Evolutionary conservation across 2,797 vertebrate species (phyloP), one percentile per base, ranked within the genome.

Genomic region (Anniella stebbinsi): DNA sequence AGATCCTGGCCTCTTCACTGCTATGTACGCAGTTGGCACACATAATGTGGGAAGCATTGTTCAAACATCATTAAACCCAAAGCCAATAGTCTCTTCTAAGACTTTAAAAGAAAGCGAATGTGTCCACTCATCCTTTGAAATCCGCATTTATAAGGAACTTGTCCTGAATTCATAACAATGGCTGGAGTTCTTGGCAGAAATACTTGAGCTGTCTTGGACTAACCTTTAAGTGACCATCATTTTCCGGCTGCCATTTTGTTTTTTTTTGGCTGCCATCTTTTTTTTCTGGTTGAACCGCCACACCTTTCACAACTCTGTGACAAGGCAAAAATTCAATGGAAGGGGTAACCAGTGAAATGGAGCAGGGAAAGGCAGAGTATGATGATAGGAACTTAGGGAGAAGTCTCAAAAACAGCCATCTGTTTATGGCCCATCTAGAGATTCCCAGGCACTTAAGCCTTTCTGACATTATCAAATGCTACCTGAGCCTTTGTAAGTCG

Each of bases 91-190:
- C 2, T 1, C 6, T 54, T 57, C 66, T 11, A 5, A 89, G 72
- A 12, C 30, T 75, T 72, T 0, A 77, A 86, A 76, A 78, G 73
- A 77, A 60, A 0, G 0, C n/a, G 0, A 0, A 45, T 73, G 63
- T 67, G n/a, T 2, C 54, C 87, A 77, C 2, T 33, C 45, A 6
- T 18, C 36, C 51, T 41, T 80, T 72, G n/a, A 33, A 1, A 21
- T 3, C 51, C 45, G 2, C 3, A 51, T 30, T 60, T 45, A 85
- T 33, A 48, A 66, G 41, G 48, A 93, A 45, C 0, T 80, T 84
- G 4, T 41, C 28, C 6, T 67, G 60, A 45, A 12, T 23, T 60
- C 60, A 13, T 45, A 30, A 77, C 83, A 86, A 57, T 1, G 5
- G 15, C 28, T 91, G 78, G 67, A 67, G 15, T 21, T 21, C 51